Base-by-base conservation (phyloP, 2,888 invertebrate species). In the Dorcus parallelipipedus region DNA sequence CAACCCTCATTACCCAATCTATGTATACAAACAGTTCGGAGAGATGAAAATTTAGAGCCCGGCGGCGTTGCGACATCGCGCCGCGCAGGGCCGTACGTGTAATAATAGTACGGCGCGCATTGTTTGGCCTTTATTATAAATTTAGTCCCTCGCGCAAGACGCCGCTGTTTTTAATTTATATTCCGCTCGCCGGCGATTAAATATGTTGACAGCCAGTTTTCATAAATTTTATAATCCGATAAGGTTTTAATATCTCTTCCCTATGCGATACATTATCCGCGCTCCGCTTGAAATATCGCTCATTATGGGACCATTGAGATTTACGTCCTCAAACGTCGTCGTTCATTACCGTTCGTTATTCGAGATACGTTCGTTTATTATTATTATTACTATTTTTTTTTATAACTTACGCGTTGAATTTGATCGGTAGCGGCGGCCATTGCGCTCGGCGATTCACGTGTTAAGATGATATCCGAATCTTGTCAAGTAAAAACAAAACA, bases 61-160 rank as follows among this genome's bases (percentile, higher is more conserved):
- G 26, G 26, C 26, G 52, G 56, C 51, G 56, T 56, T 56, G 41
- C 48, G 47, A 56, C 52, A 56, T 45, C 56, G 51, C 26, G 26
- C 26, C 26, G 26, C 26, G 26, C 26, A 33, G 26, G 26, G 26
- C 26, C 26, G 26, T 33, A 33, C 26, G 26, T 33, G 52, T 56
- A 52, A 51, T 56, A 56, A 56, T 56, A 56, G 52, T 52, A 52
- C 26, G 26, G 26, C 26, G 5, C 26, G 26, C 56, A 39, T 47
- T 51, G 51, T 56, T 56, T 52, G 45, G 56, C 50, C 52, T 56
- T 56, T 56, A 56, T 56, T 56, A 56, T 47, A 56, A 56, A 56
- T 56, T 56, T 40, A 51, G 51, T 41, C 26, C 9, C 40, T 47
- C 33, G 52, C 47, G 50, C 52, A 56, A 56, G 47, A 40, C 47